These are phyloP conservation scores for Leptinotarsa defecta DNA, from an alignment of 1,140 invertebrate genomes.

Conservation along the genomic window DNA sequence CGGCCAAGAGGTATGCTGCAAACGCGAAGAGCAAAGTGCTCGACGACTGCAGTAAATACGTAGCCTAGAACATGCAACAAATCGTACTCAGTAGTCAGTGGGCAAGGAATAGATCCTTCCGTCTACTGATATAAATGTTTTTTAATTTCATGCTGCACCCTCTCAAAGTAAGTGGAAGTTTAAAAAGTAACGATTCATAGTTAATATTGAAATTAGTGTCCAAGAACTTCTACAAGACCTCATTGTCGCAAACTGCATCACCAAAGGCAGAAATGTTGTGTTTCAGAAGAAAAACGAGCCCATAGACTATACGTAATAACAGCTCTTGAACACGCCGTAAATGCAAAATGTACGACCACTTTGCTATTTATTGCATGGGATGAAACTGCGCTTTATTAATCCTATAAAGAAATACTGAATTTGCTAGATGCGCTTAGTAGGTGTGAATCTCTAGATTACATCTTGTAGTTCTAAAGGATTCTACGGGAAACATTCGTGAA, in stretches of 20 bases:
- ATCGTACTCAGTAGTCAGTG: not conserved
- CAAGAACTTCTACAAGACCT: too few relatives aligned
- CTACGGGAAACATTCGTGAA: not conserved
- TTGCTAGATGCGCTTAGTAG: not conserved
- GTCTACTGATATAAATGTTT: too few relatives aligned
- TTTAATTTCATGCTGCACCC: too few relatives aligned
- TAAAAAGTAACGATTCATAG: too few relatives aligned
- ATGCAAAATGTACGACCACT: slow-evolving; percentile 3
- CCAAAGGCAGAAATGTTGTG: too few relatives aligned
- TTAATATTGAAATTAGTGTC: too few relatives aligned
- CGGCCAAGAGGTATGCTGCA: slow-evolving; percentile 14
- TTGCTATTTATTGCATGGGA: slow-evolving; percentile 14
- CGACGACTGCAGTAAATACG: not conserved
- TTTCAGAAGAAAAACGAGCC: not conserved
- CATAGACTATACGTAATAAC: not conserved
- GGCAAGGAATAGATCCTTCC: not conserved
- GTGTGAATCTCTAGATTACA: not conserved
- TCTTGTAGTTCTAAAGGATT: not conserved
- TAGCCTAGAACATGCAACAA: slow-evolving; percentile 9
- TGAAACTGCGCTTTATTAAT: slow-evolving; percentile 6
- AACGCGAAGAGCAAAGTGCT: not conserved
- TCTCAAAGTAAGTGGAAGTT: too few relatives aligned
- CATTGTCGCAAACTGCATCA: too few relatives aligned
- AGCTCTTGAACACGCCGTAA: slow-evolving; percentile 10
- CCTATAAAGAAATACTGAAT: not conserved